Evolutionary conservation across 2,888 invertebrate species (phyloP), one percentile per base, ranked within the genome.

Genomic region (Thelaira solivaga): DNA sequence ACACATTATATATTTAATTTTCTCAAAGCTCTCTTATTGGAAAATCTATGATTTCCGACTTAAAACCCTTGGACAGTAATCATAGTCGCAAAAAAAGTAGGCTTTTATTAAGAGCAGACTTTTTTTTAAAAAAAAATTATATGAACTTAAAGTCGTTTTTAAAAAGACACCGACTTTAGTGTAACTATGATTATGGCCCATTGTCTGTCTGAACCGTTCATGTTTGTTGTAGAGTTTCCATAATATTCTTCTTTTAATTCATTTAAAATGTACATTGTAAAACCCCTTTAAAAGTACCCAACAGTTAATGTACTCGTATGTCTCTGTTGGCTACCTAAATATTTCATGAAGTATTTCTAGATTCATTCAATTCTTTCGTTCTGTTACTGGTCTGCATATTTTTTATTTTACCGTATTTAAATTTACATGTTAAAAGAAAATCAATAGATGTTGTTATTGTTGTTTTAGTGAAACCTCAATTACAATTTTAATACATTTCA

Each of bases 281-380:
- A 67, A 31, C 29, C 22, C 20, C 53, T 31, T 64, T 53, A 7
- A 47, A 59, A 39, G 41, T 57, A 64, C 64, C 51, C 49, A 51
- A 73, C 73, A 69, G 77, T n/a, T 55, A 11, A 13, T 41, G 26
- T 57, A n/a, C n/a, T n/a, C n/a, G n/a, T n/a, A 8, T 51, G 26
- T 61, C 55, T 26, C 24, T 41, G 31, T 45, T 78, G 62, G 45
- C 73, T 78, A 78, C 73, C 73, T 73, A 73, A 64, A 59, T 5
- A 61, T 51, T 61, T 49, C 11, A 51, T 36, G 24, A 62, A 55
- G 13, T 26, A 36, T 69, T 47, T 36, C 11, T 26, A n/a, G 65
- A 62, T 49, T 16, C 13, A 2, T 26, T 69, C 59, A 20, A 1
- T 20, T 59, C 7, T 10, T 10, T 24, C 6, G 36, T 13, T 39